Evolutionary conservation across 2,113 vertebrate species (phyloP).

Genomic region (Pungitius pungitius): DNA sequence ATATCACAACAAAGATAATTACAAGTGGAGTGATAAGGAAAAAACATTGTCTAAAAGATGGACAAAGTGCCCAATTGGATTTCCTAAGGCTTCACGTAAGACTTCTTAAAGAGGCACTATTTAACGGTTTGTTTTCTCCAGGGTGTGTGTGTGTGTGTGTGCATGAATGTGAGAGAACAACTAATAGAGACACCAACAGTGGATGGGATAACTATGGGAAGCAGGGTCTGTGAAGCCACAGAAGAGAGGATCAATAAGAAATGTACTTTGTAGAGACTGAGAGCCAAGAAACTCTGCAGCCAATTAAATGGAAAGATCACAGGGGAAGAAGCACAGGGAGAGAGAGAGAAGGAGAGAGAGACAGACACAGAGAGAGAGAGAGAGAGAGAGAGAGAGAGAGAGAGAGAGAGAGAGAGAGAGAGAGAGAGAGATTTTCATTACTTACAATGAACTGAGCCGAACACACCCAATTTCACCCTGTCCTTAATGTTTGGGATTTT

Average conservation of each 20-base stretch:
- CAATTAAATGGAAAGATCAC: constrained; percentile 72
- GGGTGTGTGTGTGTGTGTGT: constrained; percentile 12
- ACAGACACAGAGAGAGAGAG: neutral
- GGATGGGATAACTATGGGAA: constrained; percentile 72
- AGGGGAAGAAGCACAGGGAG: constrained; percentile 21
- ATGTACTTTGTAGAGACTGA: constrained; percentile 73
- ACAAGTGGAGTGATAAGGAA: constrained; percentile 6
- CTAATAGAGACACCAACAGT: constrained; percentile 67
- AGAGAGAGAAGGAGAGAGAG: neutral
- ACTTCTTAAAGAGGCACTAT: constrained; percentile 47
- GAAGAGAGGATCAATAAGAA: constrained; percentile 72
- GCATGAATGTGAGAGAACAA: constrained; percentile 14
- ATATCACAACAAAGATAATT: constrained; percentile 1
- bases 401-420: constrained; percentile 1
- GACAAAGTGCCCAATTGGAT: constrained; percentile 43
- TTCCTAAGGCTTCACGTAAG: constrained; percentile 33
- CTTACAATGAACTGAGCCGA: constrained; percentile 42
- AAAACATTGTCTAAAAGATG: constrained; percentile 16
- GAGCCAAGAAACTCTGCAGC: constrained; percentile 68
- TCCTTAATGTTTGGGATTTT: constrained; percentile 16
- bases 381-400: neutral
- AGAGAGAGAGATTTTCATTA: constrained; percentile 29
- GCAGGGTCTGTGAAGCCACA: constrained; percentile 66
- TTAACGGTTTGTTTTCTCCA: constrained; percentile 33
- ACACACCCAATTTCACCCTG: constrained; percentile 17